Evolutionary conservation across 1,140 invertebrate genomes (phyloP).

Genomic region (Trichomalopsis sarcophagae): DNA sequence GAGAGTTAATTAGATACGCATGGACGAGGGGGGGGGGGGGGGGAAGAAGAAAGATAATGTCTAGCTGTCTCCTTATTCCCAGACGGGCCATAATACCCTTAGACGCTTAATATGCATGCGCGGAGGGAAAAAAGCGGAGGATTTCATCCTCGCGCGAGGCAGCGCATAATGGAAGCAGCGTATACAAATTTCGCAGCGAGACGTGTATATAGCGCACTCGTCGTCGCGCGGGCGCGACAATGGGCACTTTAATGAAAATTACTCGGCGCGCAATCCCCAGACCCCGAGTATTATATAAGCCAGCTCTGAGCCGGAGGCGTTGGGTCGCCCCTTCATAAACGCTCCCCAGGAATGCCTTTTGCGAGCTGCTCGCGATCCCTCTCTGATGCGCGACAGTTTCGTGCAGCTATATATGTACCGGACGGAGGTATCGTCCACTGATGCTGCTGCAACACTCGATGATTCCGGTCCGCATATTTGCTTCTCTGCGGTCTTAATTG

Average conservation of each 20-base stretch:
- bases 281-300: slow-evolving; percentile 15
- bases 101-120: background rate
- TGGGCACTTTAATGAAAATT: slow-evolving; percentile 43
- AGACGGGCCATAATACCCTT: background rate
- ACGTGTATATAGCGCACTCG: background rate
- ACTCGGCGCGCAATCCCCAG: slow-evolving; percentile 20
- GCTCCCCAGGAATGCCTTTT: slow-evolving; percentile 16
- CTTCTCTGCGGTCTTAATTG: slow-evolving; percentile 16
- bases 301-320: background rate
- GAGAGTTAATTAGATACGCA: background rate
- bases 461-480: slow-evolving; percentile 1
- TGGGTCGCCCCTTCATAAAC: slow-evolving; percentile 6
- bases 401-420: background rate
- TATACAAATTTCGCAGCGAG: background rate
- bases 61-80: background rate
- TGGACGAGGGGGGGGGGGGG: background rate
- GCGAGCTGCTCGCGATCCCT: background rate
- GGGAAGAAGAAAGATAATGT: background rate
- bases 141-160: background rate
- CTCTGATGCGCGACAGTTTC: background rate
- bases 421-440: background rate
- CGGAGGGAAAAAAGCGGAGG: background rate
- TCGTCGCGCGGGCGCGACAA: slow-evolving; percentile 9
- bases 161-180: background rate
- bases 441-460: background rate